These are phyloP conservation scores for Semnornis frantzii DNA, from an alignment of 2,113 vertebrate species.

Conservation along the genomic window DNA sequence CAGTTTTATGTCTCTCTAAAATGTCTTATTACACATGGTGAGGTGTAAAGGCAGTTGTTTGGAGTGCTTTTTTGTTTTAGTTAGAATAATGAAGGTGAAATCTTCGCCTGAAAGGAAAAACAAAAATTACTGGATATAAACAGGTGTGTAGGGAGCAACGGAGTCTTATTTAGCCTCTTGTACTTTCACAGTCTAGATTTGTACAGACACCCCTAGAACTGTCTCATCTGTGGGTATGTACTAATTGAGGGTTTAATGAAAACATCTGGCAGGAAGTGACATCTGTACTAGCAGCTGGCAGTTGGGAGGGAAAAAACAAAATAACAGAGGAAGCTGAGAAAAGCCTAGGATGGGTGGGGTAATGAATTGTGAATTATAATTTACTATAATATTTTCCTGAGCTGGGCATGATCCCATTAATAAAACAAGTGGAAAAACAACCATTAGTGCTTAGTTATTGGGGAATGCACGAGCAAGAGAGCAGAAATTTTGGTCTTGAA, in stretches of 20 bases:
- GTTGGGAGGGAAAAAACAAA: background rate
- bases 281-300: slow-evolving; percentile 46
- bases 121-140: background rate
- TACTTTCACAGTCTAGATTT: background rate
- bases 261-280: slow-evolving; percentile 43
- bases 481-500: background rate
- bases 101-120: background rate
- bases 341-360: background rate
- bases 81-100: background rate
- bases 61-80: background rate
- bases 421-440: background rate
- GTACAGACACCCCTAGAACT: background rate
- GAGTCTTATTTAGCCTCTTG: background rate
- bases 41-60: background rate
- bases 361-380: background rate
- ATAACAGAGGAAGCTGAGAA: background rate
- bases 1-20: background rate
- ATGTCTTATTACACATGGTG: accelerated
- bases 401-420: background rate
- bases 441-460: background rate
- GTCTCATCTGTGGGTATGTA: background rate
- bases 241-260: background rate
- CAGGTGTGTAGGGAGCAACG: background rate
- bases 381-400: slow-evolving; percentile 4
- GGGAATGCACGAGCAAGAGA: background rate